Percentiles rank a stretch among this genome's conserved stretches.
These are phyloP conservation scores for Ictalurus furcatus DNA, from an alignment of 2,113 vertebrate genomes.

Conservation along the genomic window DNA sequence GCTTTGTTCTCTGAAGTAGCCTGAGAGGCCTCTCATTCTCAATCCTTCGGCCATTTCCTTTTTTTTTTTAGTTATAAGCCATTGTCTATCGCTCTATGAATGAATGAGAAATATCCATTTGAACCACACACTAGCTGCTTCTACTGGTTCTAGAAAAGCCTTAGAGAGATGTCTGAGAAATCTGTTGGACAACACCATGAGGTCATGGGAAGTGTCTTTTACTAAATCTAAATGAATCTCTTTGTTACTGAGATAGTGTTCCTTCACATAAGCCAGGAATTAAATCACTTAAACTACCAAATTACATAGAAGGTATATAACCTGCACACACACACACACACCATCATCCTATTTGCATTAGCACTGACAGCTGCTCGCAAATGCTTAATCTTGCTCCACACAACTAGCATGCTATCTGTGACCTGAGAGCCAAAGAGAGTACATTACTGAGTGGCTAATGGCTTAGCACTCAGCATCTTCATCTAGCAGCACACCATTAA, in stretches of 20 bases:
- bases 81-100: background rate
- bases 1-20: background rate
- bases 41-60: background rate
- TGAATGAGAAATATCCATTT: conserved; percentile 15
- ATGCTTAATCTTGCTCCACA: conserved; percentile 51
- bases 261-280: conserved; percentile 29
- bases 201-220: background rate
- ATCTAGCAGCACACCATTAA: conserved; percentile 67
- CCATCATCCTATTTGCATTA: conserved; percentile 53
- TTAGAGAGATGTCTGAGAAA: conserved; percentile 13
- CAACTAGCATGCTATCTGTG: conserved; percentile 44
- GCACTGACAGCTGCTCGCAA: conserved; percentile 62
- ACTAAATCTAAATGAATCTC: conserved; percentile 7
- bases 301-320: conserved; percentile 10
- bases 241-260: conserved; percentile 16
- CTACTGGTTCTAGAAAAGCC: background rate
- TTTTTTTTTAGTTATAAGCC: background rate
- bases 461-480: conserved; percentile 66
- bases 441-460: conserved; percentile 65
- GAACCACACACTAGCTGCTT: background rate
- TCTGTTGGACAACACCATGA: conserved; percentile 19
- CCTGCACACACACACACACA: background rate
- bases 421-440: conserved; percentile 54
- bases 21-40: background rate
- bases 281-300: conserved; percentile 45